Evolutionary conservation across 2,888 invertebrate species (phyloP).

Genomic region (Itoplectis maculator): DNA sequence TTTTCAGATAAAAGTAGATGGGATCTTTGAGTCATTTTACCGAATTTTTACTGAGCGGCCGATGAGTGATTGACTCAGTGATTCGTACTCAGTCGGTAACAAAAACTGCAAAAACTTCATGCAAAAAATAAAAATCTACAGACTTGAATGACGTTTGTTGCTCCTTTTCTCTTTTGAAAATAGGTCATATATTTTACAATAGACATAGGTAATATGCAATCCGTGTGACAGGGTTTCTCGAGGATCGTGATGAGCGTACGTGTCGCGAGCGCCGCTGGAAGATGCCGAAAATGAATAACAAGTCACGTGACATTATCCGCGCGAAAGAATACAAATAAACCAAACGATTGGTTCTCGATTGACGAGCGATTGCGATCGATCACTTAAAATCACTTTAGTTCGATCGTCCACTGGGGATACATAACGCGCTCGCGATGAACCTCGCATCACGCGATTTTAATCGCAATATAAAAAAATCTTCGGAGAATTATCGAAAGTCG

Average conservation of each 20-base stretch:
- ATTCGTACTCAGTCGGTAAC: too few relatives aligned
- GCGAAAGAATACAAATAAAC: not conserved
- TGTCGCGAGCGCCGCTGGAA: slow-evolving; percentile 16
- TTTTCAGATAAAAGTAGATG: too few relatives aligned
- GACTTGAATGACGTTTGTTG: not conserved
- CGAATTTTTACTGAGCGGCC: too few relatives aligned
- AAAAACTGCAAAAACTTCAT: too few relatives aligned
- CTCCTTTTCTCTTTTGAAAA: slow-evolving; percentile 44
- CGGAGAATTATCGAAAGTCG: too few relatives aligned
- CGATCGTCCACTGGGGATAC: not conserved
- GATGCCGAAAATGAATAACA: slow-evolving; percentile 24
- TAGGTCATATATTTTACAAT: slow-evolving; percentile 66
- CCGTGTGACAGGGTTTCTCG: slow-evolving; percentile 45
- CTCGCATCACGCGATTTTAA: not conserved
- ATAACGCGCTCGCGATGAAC: not conserved
- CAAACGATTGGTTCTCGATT: not conserved
- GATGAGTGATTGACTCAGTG: too few relatives aligned
- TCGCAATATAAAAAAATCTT: too few relatives aligned
- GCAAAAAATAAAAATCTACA: not conserved
- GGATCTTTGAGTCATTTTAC: too few relatives aligned
- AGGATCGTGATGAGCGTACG: not conserved
- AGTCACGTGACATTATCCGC: not conserved
- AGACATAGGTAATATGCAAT: slow-evolving; percentile 57
- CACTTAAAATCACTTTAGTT: not conserved
- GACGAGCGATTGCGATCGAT: not conserved